Evolutionary conservation across 1,140 invertebrate species (phyloP).

Genomic region (Drosophila novamexicana): DNA sequence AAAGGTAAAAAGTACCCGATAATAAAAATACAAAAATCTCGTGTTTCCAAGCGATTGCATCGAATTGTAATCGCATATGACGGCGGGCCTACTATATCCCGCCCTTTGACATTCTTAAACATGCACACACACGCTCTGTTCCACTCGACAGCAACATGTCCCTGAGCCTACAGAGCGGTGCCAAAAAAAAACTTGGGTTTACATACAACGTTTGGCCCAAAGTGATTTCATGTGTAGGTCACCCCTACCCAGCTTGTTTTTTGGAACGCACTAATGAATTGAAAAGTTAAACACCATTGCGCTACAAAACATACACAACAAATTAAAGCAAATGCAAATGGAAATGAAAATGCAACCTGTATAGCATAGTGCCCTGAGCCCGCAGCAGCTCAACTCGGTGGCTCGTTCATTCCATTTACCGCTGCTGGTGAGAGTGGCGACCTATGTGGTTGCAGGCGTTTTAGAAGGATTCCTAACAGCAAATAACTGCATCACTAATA

Average conservation of each 20-base stretch:
- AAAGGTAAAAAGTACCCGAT: neutral
- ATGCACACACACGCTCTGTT: constrained; percentile 3
- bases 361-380: neutral
- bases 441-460: constrained; percentile 49
- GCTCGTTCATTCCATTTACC: constrained; percentile 30
- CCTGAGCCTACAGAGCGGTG: constrained; percentile 41
- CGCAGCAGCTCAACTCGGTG: constrained; percentile 5
- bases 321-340: constrained; percentile 61
- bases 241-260: constrained; percentile 4
- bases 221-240: constrained; percentile 59
- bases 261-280: constrained; percentile 60
- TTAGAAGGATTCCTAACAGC: constrained; percentile 66
- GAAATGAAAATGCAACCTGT: constrained; percentile 38
- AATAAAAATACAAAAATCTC: neutral
- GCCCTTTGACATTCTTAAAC: neutral
- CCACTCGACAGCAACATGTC: constrained; percentile 27
- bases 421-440: constrained; percentile 33
- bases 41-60: constrained; percentile 14
- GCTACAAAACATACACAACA: constrained; percentile 37
- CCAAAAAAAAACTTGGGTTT: constrained; percentile 36
- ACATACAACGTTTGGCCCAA: constrained; percentile 41
- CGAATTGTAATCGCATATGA: neutral
- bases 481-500: constrained; percentile 24
- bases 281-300: constrained; percentile 59
- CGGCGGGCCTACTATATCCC: constrained; percentile 15